A percentile compares a stretch with the other conserved stretches of the same genome.
Conservation (phyloP, 2,113 vertebrate genomes). For the Zosterops lateralis region DNA sequence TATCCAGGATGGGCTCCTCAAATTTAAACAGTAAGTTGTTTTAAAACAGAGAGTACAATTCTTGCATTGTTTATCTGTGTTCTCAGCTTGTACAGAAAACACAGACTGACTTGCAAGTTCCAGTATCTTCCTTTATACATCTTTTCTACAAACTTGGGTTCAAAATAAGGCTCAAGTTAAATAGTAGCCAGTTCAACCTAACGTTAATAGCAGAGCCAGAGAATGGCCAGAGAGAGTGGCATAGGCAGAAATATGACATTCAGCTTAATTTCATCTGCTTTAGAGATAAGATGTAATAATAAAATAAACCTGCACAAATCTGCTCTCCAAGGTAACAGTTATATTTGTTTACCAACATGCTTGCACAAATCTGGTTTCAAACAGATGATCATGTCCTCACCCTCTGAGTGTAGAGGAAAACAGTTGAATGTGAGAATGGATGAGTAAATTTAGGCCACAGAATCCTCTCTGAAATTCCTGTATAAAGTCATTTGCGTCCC, state of each 20-base stretch:
- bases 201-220: not conserved
- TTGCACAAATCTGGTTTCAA: not conserved
- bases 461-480: not conserved
- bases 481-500: not conserved
- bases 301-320: not conserved
- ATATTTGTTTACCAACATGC: not conserved
- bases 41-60: not conserved
- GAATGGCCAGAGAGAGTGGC: not conserved
- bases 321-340: not conserved
- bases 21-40: not conserved
- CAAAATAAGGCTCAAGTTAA: not conserved
- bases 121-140: not conserved
- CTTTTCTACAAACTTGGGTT: not conserved
- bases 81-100: not conserved
- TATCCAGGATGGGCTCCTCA: not conserved
- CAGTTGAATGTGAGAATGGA: not conserved
- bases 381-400: not conserved
- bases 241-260: not conserved
- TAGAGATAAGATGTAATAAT: not conserved
- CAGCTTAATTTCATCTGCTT: not conserved
- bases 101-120: not conserved
- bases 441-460: not conserved
- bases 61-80: not conserved
- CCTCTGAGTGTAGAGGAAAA: not conserved
- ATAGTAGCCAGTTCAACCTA: not conserved